Evolutionary conservation across 2,797 vertebrate genomes (phyloP), one percentile per base, ranked within the genome.

Genomic region (Hyperoplus lanceolatus): DNA sequence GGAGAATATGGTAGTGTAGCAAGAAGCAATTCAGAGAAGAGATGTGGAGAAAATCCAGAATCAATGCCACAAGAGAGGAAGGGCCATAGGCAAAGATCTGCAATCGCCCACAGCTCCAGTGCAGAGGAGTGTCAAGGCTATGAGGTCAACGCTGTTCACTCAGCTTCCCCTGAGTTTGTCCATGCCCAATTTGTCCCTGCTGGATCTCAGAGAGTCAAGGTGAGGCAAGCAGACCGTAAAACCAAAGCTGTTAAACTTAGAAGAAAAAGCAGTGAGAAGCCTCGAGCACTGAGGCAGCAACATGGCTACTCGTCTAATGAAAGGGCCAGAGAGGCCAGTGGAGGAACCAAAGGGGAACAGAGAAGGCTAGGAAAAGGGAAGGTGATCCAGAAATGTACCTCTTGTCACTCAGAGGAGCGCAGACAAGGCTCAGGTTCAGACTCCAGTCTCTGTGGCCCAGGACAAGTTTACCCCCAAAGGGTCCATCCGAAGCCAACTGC

Each of bases 371-470:
- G 87, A 0, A 92, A 86, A 53, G 83, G 66, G 0, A 94, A 88
- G 70, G 69, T 41, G 4, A 86, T 87, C 0, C 16, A 73, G 14
- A 93, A 82, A 81, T 78, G 70, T 18, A 78, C 90, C 48, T 49
- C 73, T 0, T 92, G 86, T 79, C 87, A 93, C 4, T 75, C 91
- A 14, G 95, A 95, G 1, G 87, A 90, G 16, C 91, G 88, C 0
- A 93, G 94, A 66, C 94, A 95, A 46, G 81, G 89, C 45, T 96
- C 96, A 0, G 96, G 96, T 75, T 97, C 97, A 0, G 96, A 98
- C 77, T 95, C 96, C 0, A 96, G 96, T 77, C 93, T 96, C 50
- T 95, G 93, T 73, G 94, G 85, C 67, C 85, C 95, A 0, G 92
- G 78, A 56, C 87, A 94, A 70, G 64, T 87, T 41, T 83, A 83